Evolutionary conservation across 2,113 vertebrate genomes (phyloP), one percentile per base, ranked within the genome.

Genomic region (Pteropus alecto): DNA sequence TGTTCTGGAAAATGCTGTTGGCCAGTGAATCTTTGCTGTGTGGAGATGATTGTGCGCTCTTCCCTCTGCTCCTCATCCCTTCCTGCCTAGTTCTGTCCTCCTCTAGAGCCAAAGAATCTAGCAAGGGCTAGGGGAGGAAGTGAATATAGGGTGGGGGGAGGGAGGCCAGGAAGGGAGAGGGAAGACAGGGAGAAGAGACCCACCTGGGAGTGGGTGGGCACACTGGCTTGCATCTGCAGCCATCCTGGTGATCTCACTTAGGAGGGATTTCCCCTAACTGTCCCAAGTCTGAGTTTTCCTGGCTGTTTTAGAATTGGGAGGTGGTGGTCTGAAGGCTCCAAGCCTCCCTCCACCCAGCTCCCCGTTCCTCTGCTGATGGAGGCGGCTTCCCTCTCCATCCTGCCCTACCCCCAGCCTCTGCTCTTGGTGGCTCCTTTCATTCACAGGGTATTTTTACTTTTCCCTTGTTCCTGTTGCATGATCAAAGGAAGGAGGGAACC

Each of bases 401-500:
- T 9, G 19, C 81, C 65, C 76, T 24, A 0, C 35, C 83, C 81
- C 81, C 43, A 24, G 77, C 92, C 73, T 65, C 82, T 73, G 88
- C 54, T 94, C 61, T 68, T 26, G 26, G 73, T 35, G 86, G 73
- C 81, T 58, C 41, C 94, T 93, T 96, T 92, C 92, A 89, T 88
- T 96, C 96, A 78, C 92, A 6, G 78, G 96, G 94, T 98, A 98
- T 98, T 98, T 98, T 98, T 98, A 98, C 98, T 97, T 98, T 96
- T 87, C 84, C 58, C 97, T 98, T 96, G 89, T 98, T 98, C 98
- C 97, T 87, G 96, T 95, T 98, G 89, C 54, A 60, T 76, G 96
- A 98, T 98, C 98, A 98, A 98, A 98, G 97, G 95, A 96, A 90
- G 94, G 71, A 46, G 54, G 58, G 98, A 93, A 97, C 96, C 54